Conservation (phyloP, 2,797 vertebrate genomes). For the Hylomyscus alleni region DNA sequence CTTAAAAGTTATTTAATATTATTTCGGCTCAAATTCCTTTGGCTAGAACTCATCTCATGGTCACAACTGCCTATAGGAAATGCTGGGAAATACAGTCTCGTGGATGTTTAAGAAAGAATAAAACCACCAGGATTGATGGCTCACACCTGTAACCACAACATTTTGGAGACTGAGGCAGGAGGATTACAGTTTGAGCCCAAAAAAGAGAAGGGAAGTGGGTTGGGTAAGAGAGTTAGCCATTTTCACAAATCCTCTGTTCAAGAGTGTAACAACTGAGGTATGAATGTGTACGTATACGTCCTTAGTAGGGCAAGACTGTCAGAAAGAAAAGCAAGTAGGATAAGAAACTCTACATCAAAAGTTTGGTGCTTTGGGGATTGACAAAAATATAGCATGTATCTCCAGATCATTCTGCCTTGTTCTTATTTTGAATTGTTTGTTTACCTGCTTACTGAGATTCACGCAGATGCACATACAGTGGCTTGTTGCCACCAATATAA, state of each 20-base stretch:
- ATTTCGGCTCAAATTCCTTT: background rate
- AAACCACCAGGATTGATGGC: background rate
- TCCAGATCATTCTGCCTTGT: background rate
- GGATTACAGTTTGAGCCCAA: background rate
- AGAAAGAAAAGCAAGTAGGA: background rate
- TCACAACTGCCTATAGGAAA: background rate
- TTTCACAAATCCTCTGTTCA: background rate
- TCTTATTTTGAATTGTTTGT: background rate
- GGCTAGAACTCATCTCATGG: background rate
- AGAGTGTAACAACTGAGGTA: no score
- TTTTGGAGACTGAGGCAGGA: background rate
- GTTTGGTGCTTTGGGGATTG: background rate
- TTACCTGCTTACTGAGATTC: background rate
- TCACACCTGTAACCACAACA: background rate
- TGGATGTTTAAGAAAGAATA: no score
- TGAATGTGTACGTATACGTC: background rate
- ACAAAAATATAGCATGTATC: background rate
- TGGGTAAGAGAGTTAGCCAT: background rate
- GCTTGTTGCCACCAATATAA: background rate
- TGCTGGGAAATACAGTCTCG: background rate
- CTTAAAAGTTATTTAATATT: background rate
- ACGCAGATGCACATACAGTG: background rate
- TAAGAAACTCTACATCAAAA: background rate
- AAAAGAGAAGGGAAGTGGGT: background rate
- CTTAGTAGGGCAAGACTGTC: background rate